Evolutionary conservation across 1,140 invertebrate species (phyloP), one percentile per base, ranked within the genome.

Genomic region (Rhagoletis pomonella): DNA sequence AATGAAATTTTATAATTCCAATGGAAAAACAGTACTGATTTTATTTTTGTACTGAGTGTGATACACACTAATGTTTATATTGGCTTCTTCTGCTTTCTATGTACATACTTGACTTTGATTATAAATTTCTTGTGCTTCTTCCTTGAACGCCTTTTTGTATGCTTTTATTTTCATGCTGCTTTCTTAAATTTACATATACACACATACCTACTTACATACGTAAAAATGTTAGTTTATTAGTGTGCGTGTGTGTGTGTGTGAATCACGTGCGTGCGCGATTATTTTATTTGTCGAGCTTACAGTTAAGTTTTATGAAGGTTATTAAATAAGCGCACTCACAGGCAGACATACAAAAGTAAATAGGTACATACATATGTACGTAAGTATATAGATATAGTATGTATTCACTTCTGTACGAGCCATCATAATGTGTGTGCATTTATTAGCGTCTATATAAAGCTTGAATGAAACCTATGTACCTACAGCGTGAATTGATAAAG

Each of bases 291-390:
- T 58, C 73, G 47, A 6, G 73, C 73, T 81, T 81, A 81, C 73
- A 81, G 19, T n/a, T n/a, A n/a, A n/a, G n/a, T 81, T 81, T 81
- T 50, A 81, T 81, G 73, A 81, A 55, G 44, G n/a, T 73, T 55
- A 81, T 81, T 55, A 81, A 81, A 81, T 81, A 55, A 55, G 10
- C 50, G 55, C 73, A n/a, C 47, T 50, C 44, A n/a, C 44, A 77
- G 10, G 50, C 50, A 55, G 10, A 2, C 50, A 55, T 55, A 55
- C 50, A 55, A 29, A 29, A 29, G 29, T n/a, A 3, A 19, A 12
- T 3, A 64, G 1, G 17, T 64, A 55, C 50, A 64, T 64, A 64
- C 9, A 64, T 73, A 12, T 73, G 42, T 47, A 42, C 14, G 44
- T 77, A 47, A 4, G 12, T 9, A 44, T n/a, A 29, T 29, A 29